Conservation (phyloP, 1,140 invertebrate genomes). For the Caligus rogercresseyi region DNA sequence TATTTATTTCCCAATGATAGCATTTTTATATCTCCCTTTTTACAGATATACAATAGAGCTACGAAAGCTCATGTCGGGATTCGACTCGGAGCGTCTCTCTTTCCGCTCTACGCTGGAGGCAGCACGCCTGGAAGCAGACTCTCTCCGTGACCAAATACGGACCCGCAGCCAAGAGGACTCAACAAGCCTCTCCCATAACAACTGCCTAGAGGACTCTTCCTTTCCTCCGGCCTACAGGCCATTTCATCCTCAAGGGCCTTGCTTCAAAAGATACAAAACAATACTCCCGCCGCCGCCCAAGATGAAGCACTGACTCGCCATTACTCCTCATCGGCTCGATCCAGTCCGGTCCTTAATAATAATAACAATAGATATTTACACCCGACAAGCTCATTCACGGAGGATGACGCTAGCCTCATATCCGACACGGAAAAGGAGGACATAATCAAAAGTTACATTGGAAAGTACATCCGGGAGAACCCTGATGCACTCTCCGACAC, state of each 20-base stretch:
- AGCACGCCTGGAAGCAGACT: slow-evolving; percentile 1
- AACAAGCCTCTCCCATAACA: background rate
- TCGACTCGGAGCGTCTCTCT: background rate
- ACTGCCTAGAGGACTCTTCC: background rate
- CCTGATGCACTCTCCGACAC: background rate
- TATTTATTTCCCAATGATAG: too few relatives aligned
- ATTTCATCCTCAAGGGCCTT: background rate
- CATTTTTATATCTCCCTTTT: background rate
- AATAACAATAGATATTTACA: background rate
- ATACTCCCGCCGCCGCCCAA: background rate
- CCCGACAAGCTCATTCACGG: background rate
- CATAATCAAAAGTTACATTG: background rate
- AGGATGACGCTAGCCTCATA: background rate
- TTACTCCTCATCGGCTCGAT: background rate
- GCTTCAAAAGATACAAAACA: background rate
- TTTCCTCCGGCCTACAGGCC: background rate
- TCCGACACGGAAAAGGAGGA: background rate
- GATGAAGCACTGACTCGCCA: background rate
- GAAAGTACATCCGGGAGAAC: background rate
- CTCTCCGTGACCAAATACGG: slow-evolving; percentile 8
- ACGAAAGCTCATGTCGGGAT: background rate
- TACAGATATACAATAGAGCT: background rate
- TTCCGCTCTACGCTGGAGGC: background rate
- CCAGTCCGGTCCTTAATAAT: background rate
- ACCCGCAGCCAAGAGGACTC: background rate